Evolutionary conservation across 2,888 invertebrate genomes (phyloP).

Genomic region (Ophion slaviceki): DNA sequence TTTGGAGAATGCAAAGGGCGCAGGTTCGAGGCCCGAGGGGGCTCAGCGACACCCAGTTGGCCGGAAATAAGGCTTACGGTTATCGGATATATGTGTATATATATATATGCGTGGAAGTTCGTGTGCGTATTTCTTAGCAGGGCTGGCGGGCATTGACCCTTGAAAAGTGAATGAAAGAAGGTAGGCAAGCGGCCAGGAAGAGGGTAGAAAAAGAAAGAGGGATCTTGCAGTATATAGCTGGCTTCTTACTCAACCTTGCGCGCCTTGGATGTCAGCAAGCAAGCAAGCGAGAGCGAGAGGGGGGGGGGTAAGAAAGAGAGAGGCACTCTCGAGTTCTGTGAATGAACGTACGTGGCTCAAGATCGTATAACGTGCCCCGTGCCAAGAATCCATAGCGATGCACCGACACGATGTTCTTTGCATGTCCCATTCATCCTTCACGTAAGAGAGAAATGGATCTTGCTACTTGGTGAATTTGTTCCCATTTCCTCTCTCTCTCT

Average conservation of each 20-base stretch:
- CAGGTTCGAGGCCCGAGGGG: background rate
- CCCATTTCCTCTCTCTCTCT: too few species aligned
- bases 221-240: constrained; percentile 50
- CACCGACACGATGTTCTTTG: constrained; percentile 50
- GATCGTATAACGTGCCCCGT: constrained; percentile 78
- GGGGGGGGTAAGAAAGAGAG: too few species aligned
- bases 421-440: constrained; percentile 55
- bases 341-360: constrained; percentile 73
- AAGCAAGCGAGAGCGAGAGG: background rate
- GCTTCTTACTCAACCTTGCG: constrained; percentile 50
- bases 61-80: constrained; percentile 58
- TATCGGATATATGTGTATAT: constrained; percentile 20
- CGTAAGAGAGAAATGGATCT: background rate
- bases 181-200: constrained; percentile 32
- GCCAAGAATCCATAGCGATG: constrained; percentile 79
- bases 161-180: constrained; percentile 67
- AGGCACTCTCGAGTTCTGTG: constrained; percentile 60
- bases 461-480: background rate
- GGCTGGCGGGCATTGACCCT: constrained; percentile 59
- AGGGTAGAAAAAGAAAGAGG: constrained; percentile 35
- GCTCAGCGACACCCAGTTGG: constrained; percentile 46
- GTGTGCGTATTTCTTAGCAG: constrained; percentile 44
- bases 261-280: background rate
- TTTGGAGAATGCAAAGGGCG: constrained; percentile 11
- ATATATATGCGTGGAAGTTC: too few species aligned